These are phyloP conservation scores for Lysandra coridon DNA, from an alignment of 2,888 invertebrate genomes.

Conservation along the genomic window DNA sequence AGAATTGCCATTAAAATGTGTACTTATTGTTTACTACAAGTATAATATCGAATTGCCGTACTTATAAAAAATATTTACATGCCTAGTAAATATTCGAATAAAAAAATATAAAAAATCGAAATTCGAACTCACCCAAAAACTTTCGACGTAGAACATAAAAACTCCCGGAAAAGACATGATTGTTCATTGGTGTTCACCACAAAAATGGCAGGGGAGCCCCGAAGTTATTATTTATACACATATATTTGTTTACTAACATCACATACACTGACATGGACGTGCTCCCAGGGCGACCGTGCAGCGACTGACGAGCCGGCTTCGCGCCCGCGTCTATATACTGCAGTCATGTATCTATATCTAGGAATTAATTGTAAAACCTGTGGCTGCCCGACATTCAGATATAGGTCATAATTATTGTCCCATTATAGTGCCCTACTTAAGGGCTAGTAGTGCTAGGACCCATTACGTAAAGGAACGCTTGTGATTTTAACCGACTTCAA, in stretches of 20 bases:
- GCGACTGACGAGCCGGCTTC: slow-evolving; percentile 60
- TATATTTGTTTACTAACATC: slow-evolving; percentile 74
- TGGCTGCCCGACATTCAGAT: slow-evolving; percentile 51
- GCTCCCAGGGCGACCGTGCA: slow-evolving; percentile 49
- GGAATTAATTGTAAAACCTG: slow-evolving; percentile 59
- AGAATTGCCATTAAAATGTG: background rate
- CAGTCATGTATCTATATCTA: slow-evolving; percentile 75
- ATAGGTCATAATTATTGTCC: slow-evolving; percentile 51
- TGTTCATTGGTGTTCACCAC: slow-evolving; percentile 58
- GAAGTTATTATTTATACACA: slow-evolving; percentile 70
- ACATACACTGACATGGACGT: slow-evolving; percentile 59
- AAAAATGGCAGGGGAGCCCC: slow-evolving; percentile 61
- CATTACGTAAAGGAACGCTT: background rate
- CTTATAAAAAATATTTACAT: background rate
- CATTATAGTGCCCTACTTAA: slow-evolving; percentile 52
- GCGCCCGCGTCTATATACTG: slow-evolving; percentile 72
- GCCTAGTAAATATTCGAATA: background rate
- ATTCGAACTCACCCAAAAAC: slow-evolving; percentile 77
- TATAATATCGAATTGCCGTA: background rate
- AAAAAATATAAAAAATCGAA: slow-evolving; percentile 32
- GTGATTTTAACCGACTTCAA: background rate
- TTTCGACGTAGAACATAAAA: slow-evolving; percentile 72
- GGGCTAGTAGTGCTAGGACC: slow-evolving; percentile 48
- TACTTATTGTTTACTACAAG: background rate
- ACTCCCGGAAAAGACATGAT: slow-evolving; percentile 73